Base-by-base conservation (phyloP, 2,113 vertebrate species). In the Dipodomys stephensi region DNA sequence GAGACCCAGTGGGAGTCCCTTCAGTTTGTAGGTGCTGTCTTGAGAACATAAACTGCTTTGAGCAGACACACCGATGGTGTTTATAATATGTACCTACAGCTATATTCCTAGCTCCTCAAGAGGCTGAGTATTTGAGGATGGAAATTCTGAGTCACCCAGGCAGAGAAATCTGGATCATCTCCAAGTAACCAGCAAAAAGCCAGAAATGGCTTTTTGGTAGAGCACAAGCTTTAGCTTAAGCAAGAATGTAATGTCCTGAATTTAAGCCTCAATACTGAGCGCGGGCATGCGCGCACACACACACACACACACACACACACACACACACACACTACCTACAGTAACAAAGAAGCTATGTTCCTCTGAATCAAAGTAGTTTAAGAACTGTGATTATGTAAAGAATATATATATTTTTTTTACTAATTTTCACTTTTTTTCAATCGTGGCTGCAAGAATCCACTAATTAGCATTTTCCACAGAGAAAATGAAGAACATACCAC, bases 351-450 rank as follows among this genome's bases (percentile, higher is more conserved):
- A 68, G 64, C 4, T n/a, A 1, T 32, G 60, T 46, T 23, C 12
- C 8, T 60, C 13, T 64, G 16, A 72, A 85, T 35, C 16, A 30
- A 39, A 88, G 30, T 57, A 20, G 30, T 72, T 88, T 83, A 80
- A 81, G 35, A 77, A 77, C 74, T 83, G 23, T 77, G 23, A 88
- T 86, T 82, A 71, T 72, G 27, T 89, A 96, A 94, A 72, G 6
- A n/a, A n/a, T n/a, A n/a, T n/a, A n/a, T n/a, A n/a, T n/a, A n/a
- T n/a, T n/a, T 49, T 80, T 88, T 87, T 67, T 49, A 76, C n/a
- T 88, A 46, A 84, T 60, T 78, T 94, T 82, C 2, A 64, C 13
- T 81, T 13, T 39, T 25, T 90, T 76, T 83, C 9, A 46, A 77
- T 20, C 20, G 23, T 79, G 80, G 83, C 27, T 72, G 3, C 30